Conservation (phyloP, 2,113 vertebrate genomes). For the Micronycteris hirsuta region DNA sequence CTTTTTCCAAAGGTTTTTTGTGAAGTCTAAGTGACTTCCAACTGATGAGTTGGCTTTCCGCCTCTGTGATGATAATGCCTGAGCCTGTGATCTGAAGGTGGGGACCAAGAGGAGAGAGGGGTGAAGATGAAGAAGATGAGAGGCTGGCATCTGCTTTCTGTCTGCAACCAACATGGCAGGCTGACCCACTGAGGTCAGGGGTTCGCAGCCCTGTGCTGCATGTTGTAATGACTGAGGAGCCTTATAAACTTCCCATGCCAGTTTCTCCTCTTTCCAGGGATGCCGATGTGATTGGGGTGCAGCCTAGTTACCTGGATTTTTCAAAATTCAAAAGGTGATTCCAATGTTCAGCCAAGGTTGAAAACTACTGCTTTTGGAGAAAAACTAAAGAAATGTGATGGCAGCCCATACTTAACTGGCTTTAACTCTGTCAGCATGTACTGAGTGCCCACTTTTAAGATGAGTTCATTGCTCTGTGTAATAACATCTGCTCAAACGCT, state of each 20-base stretch:
- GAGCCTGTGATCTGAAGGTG: neutral
- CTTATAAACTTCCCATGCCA: neutral
- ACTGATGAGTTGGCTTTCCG: neutral
- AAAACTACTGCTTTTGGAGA: neutral
- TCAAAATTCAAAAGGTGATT: slow-evolving; percentile 21
- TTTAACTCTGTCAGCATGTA: neutral
- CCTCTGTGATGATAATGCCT: neutral
- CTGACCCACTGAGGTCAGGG: neutral
- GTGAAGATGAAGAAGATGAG: neutral
- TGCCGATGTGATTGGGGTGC: neutral
- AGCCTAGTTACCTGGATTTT: neutral
- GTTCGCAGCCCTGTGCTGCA: neutral
- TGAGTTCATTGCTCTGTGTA: neutral
- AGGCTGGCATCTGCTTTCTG: neutral
- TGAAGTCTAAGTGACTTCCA: neutral
- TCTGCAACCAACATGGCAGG: neutral
- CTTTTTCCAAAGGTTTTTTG: neutral
- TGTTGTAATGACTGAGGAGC: neutral
- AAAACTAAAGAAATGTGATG: neutral
- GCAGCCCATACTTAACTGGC: neutral
- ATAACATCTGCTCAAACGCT: neutral
- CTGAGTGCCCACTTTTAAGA: slow-evolving; percentile 4
- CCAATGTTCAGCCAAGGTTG: neutral
- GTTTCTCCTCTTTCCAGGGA: neutral
- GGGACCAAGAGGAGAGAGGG: neutral